Conservation (phyloP, 2,888 invertebrate species). For the Sphaerophoria taeniata region DNA sequence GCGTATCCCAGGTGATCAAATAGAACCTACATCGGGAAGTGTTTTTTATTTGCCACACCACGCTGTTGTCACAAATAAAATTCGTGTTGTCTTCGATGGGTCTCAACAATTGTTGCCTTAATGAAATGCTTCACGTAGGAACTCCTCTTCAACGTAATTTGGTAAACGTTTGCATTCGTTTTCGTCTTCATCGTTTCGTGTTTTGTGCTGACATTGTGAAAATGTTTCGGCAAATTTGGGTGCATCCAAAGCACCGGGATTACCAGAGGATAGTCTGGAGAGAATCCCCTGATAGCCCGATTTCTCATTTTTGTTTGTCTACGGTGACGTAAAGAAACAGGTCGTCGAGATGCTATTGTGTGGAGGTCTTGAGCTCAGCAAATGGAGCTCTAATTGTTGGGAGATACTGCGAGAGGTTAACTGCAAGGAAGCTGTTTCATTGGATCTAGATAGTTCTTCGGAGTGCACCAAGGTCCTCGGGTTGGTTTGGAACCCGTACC, state of each 20-base stretch:
- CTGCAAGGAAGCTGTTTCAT: constrained; percentile 6
- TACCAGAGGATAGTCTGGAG: constrained; percentile 67
- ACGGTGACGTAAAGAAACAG: not conserved
- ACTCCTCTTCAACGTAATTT: constrained; percentile 28
- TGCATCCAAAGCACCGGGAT: constrained; percentile 33
- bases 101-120: constrained; percentile 56
- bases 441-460: constrained; percentile 18
- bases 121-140: constrained; percentile 56
- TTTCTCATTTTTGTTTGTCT: not conserved
- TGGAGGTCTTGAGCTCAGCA: constrained; percentile 33
- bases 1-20: constrained; percentile 16
- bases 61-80: too few relatives aligned
- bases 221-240: constrained; percentile 64
- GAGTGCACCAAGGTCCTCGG: not conserved
- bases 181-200: constrained; percentile 32
- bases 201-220: constrained; percentile 53
- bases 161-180: constrained; percentile 29
- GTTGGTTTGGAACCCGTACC: constrained; percentile 33
- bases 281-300: constrained; percentile 16
- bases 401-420: constrained; percentile 4
- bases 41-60: constrained; percentile 37
- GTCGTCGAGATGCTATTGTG: constrained; percentile 26
- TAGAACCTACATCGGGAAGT: constrained; percentile 26
- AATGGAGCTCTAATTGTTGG: constrained; percentile 36
- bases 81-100: constrained; percentile 68